Evolutionary conservation across 2,113 vertebrate genomes (phyloP), one percentile per base, ranked within the genome.

Genomic region (Triplophysa tibetana): DNA sequence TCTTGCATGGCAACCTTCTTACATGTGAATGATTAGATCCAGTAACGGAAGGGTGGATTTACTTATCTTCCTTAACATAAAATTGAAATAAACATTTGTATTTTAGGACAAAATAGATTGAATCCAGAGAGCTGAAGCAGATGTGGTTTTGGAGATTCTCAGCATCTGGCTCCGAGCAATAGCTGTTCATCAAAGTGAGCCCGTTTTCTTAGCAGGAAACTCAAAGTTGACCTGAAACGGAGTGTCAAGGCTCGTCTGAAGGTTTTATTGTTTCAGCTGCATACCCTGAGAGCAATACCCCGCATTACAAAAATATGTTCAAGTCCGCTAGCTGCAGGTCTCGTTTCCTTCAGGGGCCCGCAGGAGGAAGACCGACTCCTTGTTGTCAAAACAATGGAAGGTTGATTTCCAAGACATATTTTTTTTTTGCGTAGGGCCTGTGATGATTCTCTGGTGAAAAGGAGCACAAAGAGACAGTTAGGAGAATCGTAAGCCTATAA

Each of bases 211-310:
- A 77, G 70, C 81, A 88, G 89, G 89, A 92, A 91, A 87, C 86
- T 77, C 76, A 24, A 81, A 82, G 89, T 84, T 87, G 88, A 92
- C 89, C 89, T 81, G 66, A 79, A 91, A 69, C 85, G 78, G 80
- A 85, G 86, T 88, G 86, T 87, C 77, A 45, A 88, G 88, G 86
- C 82, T 85, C 73, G 23, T 88, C 85, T 85, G 82, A 87, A 41
- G 23, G 80, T 74, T 82, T 68, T 92, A 85, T 92, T 92, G 91
- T 92, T 88, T 89, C 91, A 92, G 91, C 92, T 93, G 91, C 84
- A 72, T 24, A 41, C 52, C 45, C 74, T 48, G 50, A 83, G 78
- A 82, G 81, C 48, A 70, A 73, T 80, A 73, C 87, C 81, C 60
- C 65, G 45, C 62, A 88, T 86, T 80, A 70, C 61, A 54, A 33